phyloP scores from a whole-genome alignment of 1,140 invertebrate species.

The Lutraria rhynchaena region DNA sequence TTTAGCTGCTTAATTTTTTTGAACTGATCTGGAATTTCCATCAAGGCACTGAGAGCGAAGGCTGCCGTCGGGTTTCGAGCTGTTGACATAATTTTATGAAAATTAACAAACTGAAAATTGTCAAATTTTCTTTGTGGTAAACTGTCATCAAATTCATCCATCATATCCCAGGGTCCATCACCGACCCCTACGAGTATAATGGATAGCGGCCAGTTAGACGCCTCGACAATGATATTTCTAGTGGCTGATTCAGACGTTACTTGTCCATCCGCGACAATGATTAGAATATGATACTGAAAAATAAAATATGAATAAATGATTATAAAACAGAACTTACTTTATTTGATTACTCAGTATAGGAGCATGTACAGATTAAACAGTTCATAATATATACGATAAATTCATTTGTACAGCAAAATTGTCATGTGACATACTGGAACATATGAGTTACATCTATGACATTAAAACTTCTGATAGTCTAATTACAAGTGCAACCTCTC shows the following conservation, averaged over 20 bases:
- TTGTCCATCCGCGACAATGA: slow-evolving; percentile 84
- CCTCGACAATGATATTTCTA: slow-evolving; percentile 83
- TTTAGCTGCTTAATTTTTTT: slow-evolving; percentile 81
- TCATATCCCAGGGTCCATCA: slow-evolving; percentile 84
- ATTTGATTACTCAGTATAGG: neutral
- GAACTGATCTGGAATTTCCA: slow-evolving; percentile 84
- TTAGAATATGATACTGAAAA: slow-evolving; percentile 82
- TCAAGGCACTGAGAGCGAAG: slow-evolving; percentile 83
- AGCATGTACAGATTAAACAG: neutral
- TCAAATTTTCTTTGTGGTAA: slow-evolving; percentile 83
- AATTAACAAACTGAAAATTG: slow-evolving; percentile 84
- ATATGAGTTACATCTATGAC: too few species aligned
- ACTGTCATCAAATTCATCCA: slow-evolving; percentile 83
- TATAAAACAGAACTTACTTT: neutral
- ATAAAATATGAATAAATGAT: neutral
- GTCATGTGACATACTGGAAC: too few species aligned
- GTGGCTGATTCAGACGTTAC: slow-evolving; percentile 82
- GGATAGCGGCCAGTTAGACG: slow-evolving; percentile 83
- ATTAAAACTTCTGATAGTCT: too few species aligned
- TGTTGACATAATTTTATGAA: slow-evolving; percentile 75
- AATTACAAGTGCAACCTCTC: too few species aligned
- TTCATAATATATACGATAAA: neutral
- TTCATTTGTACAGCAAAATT: neutral
- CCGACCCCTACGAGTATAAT: slow-evolving; percentile 85
- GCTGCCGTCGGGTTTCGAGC: slow-evolving; percentile 79